phyloP scores from a whole-genome alignment of 2,113 vertebrate species.

The Podocnemis expansa region DNA sequence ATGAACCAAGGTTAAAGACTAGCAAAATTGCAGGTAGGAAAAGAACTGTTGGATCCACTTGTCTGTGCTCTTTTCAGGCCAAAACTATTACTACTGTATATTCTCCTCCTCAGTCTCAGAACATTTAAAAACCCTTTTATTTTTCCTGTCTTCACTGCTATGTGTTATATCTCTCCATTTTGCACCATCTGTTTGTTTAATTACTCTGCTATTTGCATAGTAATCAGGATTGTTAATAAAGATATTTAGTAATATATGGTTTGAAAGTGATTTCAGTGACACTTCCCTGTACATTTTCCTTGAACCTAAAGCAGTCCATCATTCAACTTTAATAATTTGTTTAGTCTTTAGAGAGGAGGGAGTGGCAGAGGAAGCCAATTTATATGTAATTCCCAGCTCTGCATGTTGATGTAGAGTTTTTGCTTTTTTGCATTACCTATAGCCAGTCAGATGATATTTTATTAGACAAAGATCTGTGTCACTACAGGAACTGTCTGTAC shows the following conservation, averaged over 20 bases:
- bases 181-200: background rate
- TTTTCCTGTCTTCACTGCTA: background rate
- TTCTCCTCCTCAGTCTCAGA: background rate
- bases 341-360: background rate
- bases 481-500: constrained; percentile 61
- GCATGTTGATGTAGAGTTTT: background rate
- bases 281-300: background rate
- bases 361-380: background rate
- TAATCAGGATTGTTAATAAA: background rate
- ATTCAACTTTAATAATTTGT: background rate
- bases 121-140: background rate
- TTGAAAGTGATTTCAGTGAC: background rate
- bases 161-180: background rate
- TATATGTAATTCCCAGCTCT: background rate
- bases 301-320: background rate
- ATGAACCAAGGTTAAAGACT: background rate
- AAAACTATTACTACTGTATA: background rate
- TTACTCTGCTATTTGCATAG: background rate
- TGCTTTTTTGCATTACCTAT: background rate
- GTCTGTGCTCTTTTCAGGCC: background rate
- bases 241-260: background rate
- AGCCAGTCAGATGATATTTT: background rate
- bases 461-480: constrained; percentile 34
- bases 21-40: background rate
- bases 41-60: background rate